Evolutionary conservation across 64 coral and sea anemone genomes (phyloP), one percentile per base, ranked within the genome.

Genomic region (Cladopsammia gracilis): DNA sequence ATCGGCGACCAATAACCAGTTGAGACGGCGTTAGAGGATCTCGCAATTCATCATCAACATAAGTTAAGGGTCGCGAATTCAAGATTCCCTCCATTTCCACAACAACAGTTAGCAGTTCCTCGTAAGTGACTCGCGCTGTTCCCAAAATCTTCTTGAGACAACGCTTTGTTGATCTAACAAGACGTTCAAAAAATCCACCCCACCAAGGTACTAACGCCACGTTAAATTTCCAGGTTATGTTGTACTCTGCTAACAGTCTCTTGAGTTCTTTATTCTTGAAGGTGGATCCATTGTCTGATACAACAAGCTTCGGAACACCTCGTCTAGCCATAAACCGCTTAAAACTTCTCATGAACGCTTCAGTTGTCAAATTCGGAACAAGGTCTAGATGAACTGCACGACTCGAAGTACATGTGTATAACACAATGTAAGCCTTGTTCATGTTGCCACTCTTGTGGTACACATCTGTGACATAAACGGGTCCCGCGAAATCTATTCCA

Each of bases 261-360:
- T 50, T 1, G 18, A 77, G 0, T 20, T 20, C 74, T 77, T 77
- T 34, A 47, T 20, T 23, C 46, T 56, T 77, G 51, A 51, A 77
- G 16, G 48, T 50, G 46, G 74, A 77, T 19, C 74, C 74, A 77
- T 77, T 77, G 25, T 77, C 3, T 19, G 46, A 51, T 18, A 77
- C 51, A n/a, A 77, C 51, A 56, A 77, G 74, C 18, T 18, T 51
- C 0, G 74, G 74, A 16, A 77, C 74, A 51, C 48, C 48, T 51
- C 74, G 74, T 78, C 75, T 50, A 19, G 47, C 75, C 47, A 51
- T 78, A 15, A 48, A 50, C 23, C 75, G 34, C 23, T 78, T 54
- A 7, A 78, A 78, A 51, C 75, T 78, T 78, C 48, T 49, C 46
- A 78, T n/a, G 45, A 78, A 78, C 7, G 47, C 75, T 49, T 78